These are phyloP conservation scores for Athalia cordata DNA, from an alignment of 2,888 invertebrate species.

Conservation along the genomic window DNA sequence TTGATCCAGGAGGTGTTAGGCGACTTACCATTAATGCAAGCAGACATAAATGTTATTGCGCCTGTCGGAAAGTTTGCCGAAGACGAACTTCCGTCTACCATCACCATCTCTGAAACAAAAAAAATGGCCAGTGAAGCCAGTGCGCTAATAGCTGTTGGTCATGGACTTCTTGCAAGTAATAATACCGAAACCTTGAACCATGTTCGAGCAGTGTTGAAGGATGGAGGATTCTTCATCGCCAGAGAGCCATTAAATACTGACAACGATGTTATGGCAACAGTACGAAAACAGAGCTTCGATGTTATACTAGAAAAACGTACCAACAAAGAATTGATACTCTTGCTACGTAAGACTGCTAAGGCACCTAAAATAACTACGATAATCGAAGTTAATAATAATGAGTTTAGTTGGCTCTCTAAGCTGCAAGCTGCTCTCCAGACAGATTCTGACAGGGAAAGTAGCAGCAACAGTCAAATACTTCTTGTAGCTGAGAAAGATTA, in stretches of 20 bases:
- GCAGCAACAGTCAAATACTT: constrained; percentile 76
- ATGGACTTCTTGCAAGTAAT: constrained; percentile 73
- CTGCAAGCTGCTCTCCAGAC: constrained; percentile 64
- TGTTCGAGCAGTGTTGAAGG: constrained; percentile 49
- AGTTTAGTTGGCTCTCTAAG: constrained; percentile 70
- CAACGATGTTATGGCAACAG: constrained; percentile 42
- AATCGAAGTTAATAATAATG: constrained; percentile 60
- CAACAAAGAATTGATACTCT: constrained; percentile 56
- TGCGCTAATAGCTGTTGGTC: constrained; percentile 75
- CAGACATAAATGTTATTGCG: constrained; percentile 78
- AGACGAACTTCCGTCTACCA: constrained; percentile 73
- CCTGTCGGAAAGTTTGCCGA: constrained; percentile 69
- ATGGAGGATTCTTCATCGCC: constrained; percentile 63
- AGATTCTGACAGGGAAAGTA: constrained; percentile 71
- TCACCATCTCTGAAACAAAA: constrained; percentile 78
- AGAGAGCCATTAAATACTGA: constrained; percentile 53
- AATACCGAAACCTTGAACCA: constrained; percentile 43
- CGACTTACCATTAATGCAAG: constrained; percentile 82
- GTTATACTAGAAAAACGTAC: constrained; percentile 61
- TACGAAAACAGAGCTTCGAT: constrained; percentile 50
- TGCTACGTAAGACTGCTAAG: constrained; percentile 56
- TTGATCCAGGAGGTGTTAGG: constrained; percentile 78
- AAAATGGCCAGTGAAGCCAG: constrained; percentile 77
- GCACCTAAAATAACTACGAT: constrained; percentile 61
- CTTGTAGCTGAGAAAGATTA: constrained; percentile 82